These are phyloP conservation scores for Cephus sareptanus DNA, from an alignment of 2,888 invertebrate genomes.

Conservation along the genomic window DNA sequence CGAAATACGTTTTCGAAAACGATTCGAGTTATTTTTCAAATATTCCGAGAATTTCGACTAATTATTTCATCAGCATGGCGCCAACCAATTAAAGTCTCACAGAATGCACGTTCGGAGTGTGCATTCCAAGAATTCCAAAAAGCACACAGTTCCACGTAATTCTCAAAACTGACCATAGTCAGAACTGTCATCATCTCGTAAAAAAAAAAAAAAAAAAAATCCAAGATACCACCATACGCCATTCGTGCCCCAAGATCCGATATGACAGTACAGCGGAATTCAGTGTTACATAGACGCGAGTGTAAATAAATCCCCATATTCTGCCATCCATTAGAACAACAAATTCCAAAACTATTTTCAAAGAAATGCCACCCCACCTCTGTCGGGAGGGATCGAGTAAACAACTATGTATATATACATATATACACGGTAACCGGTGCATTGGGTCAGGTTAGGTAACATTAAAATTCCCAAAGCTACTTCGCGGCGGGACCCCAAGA, in stretches of 20 bases:
- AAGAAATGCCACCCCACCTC: too few species aligned
- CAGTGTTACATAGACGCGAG: too few species aligned
- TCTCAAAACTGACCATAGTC: background rate
- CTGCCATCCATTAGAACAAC: too few species aligned
- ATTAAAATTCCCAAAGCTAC: background rate
- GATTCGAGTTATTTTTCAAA: background rate
- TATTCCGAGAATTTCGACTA: background rate
- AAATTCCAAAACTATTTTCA: too few species aligned
- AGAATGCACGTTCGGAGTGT: background rate
- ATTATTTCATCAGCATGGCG: background rate
- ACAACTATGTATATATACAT: background rate
- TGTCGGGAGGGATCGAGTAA: too few species aligned
- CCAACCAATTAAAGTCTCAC: background rate
- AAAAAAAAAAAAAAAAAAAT: background rate
- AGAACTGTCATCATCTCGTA: background rate
- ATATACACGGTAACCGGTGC: background rate
- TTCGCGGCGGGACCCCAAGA: background rate
- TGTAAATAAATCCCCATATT: too few species aligned
- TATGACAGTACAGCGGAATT: too few species aligned
- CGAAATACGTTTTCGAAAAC: too few species aligned
- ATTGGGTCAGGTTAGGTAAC: background rate
- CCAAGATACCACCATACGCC: background rate
- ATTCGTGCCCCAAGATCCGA: too few species aligned
- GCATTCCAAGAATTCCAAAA: background rate
- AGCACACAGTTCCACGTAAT: background rate